These are phyloP conservation scores for Himalopsyche japonica DNA, from an alignment of 2,888 invertebrate genomes.

Conservation along the genomic window DNA sequence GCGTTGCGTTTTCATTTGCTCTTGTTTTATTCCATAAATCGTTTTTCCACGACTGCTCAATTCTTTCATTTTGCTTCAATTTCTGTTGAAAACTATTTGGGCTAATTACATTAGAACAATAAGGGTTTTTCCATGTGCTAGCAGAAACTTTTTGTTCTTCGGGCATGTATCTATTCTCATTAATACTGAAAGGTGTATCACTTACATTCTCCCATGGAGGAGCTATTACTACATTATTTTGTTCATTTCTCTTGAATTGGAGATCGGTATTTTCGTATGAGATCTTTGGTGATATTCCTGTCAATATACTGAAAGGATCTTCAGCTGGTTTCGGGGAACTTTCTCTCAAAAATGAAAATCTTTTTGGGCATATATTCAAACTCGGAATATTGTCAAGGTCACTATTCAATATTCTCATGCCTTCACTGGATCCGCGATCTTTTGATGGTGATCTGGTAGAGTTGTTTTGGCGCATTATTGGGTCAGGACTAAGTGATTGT, in stretches of 20 bases:
- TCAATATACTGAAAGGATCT: constrained; percentile 52
- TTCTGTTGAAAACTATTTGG: not conserved
- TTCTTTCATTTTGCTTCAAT: not conserved
- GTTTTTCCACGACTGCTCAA: constrained; percentile 16
- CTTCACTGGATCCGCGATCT: not conserved
- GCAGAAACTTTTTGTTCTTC: not conserved
- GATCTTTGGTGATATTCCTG: constrained; percentile 38
- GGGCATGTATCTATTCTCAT: not conserved
- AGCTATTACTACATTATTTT: constrained; percentile 14
- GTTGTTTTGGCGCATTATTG: not conserved
- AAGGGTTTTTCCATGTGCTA: constrained; percentile 1
- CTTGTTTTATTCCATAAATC: constrained; percentile 22
- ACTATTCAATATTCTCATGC: constrained; percentile 8
- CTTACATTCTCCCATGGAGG: constrained; percentile 25
- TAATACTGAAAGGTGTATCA: not conserved
- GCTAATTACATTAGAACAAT: not conserved
- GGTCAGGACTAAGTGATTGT: not conserved
- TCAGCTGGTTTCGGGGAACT: constrained; percentile 57
- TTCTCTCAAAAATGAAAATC: constrained; percentile 45
- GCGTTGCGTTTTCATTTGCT: not conserved
- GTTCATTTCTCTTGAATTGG: constrained; percentile 41
- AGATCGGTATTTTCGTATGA: constrained; percentile 39
- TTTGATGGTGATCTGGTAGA: not conserved
- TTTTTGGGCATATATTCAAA: constrained; percentile 37
- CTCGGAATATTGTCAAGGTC: constrained; percentile 36